These are phyloP conservation scores for Enteromius paludinosus DNA, from an alignment of 2,797 vertebrate genomes.

Conservation along the genomic window DNA sequence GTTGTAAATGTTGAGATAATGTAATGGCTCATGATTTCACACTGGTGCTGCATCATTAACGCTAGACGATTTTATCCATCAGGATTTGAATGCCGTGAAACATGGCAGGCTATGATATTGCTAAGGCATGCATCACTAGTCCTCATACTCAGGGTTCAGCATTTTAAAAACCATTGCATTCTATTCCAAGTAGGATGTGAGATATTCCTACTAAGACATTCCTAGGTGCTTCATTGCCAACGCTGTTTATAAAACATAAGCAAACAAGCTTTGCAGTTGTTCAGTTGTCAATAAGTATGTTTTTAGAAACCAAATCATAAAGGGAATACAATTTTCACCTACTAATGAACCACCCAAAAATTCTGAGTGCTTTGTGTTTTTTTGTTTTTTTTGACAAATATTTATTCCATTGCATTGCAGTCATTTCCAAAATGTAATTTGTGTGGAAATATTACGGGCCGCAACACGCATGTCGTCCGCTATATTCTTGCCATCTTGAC, in stretches of 20 bases:
- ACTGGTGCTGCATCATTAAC: constrained; percentile 64
- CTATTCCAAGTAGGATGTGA: background rate
- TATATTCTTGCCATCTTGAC: too few relatives aligned
- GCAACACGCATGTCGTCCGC: too few relatives aligned
- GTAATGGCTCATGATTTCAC: constrained; percentile 66
- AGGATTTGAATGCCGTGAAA: background rate
- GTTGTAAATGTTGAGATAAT: constrained; percentile 15
- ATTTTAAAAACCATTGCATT: constrained; percentile 3
- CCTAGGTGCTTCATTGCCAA: background rate
- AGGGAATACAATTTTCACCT: background rate
- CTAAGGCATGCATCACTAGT: background rate
- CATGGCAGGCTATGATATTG: constrained; percentile 3
- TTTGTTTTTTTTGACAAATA: too few relatives aligned
- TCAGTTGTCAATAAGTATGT: background rate
- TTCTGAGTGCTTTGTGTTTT: too few relatives aligned
- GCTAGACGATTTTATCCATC: background rate
- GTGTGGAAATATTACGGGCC: too few relatives aligned
- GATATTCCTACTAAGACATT: background rate
- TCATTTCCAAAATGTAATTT: too few relatives aligned
- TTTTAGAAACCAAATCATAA: background rate
- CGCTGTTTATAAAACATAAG: background rate
- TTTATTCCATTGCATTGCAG: too few relatives aligned
- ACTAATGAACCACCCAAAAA: background rate
- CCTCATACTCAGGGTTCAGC: background rate
- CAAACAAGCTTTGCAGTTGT: background rate